A percentile compares a stretch with the other conserved stretches of the same genome.
phyloP scores from a whole-genome alignment of 2,888 invertebrate genomes.

The Melitaea athalia region DNA sequence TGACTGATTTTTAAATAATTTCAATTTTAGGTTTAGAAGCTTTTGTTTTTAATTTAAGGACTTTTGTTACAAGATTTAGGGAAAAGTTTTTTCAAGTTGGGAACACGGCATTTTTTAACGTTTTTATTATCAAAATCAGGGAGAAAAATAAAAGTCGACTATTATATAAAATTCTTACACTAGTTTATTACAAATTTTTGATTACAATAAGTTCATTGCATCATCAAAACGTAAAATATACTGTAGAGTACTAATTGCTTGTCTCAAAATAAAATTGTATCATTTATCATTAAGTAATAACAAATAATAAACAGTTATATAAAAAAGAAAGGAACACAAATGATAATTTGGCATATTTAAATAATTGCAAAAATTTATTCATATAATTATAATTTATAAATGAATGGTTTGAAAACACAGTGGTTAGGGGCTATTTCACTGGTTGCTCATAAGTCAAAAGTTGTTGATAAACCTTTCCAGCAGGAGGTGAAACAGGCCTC shows the following conservation, averaged over 20 bases:
- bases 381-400: neutral
- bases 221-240: constrained; percentile 53
- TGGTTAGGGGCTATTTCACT: too few species aligned
- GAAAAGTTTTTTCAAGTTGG: too few species aligned
- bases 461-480: too few species aligned
- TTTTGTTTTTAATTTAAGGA: too few species aligned
- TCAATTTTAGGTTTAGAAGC: too few species aligned
- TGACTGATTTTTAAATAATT: too few species aligned
- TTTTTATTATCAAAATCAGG: neutral
- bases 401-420: too few species aligned
- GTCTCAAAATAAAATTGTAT: constrained; percentile 20
- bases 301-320: constrained; percentile 15
- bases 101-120: too few species aligned
- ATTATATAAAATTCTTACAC: constrained; percentile 23
- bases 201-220: constrained; percentile 56
- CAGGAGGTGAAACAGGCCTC: too few species aligned
- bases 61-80: too few species aligned
- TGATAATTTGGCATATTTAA: constrained; percentile 15
- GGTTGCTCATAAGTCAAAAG: too few species aligned
- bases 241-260: constrained; percentile 5
- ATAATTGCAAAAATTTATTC: constrained; percentile 16
- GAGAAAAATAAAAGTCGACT: constrained; percentile 10
- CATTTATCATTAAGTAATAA: constrained; percentile 9
- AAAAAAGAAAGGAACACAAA: constrained; percentile 12
- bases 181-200: constrained; percentile 37